A percentile compares a stretch with the other conserved stretches of the same genome.
Conservation (phyloP, 2,797 vertebrate species). For the Intellagama lesueurii region DNA sequence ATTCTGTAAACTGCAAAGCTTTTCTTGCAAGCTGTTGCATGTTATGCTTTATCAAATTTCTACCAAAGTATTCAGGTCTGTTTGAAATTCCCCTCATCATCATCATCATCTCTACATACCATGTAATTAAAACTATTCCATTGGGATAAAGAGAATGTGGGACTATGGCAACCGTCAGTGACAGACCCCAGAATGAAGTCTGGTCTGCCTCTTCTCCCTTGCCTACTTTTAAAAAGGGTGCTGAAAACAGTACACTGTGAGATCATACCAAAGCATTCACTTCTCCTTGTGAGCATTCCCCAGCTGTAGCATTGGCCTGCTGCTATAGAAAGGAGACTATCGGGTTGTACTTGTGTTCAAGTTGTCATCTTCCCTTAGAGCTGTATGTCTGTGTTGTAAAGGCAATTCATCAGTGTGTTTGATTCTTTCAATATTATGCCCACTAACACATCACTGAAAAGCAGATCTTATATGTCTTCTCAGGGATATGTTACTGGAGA, state of each 20-base stretch:
- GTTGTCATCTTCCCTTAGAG: no score
- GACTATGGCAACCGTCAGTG: no score
- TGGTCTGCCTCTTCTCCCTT: neutral
- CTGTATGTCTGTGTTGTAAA: neutral
- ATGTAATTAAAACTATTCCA: no score
- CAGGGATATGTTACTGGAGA: neutral
- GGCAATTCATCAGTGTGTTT: neutral
- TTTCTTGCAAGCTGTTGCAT: neutral
- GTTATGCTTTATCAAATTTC: neutral
- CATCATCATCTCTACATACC: no score
- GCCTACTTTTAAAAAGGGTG: neutral
- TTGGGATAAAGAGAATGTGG: no score
- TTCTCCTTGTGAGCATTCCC: neutral
- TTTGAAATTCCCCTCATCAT: no score
- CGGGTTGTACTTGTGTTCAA: no score
- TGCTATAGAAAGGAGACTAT: no score
- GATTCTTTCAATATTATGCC: neutral
- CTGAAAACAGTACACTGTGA: neutral
- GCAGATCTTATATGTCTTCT: neutral
- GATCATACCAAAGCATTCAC: neutral
- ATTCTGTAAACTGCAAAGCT: neutral
- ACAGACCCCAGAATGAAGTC: neutral
- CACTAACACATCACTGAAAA: neutral
- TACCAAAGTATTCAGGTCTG: no score
- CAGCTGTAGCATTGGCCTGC: no score